Evolutionary conservation across 2,113 vertebrate genomes (phyloP).

Genomic region (Verasper variegatus): DNA sequence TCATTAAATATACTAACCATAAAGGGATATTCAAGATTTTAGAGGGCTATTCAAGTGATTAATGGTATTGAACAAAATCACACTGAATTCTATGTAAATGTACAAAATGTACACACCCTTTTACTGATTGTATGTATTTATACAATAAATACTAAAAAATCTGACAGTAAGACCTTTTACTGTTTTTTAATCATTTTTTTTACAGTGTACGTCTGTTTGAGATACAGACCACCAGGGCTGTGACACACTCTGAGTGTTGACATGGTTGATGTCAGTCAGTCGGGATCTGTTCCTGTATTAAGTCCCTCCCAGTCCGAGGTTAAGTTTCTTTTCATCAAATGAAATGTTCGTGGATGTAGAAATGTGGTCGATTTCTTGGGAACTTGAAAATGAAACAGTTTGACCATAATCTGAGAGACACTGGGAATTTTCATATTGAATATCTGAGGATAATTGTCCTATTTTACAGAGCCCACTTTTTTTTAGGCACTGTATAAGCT

Average conservation of each 20-base stretch:
- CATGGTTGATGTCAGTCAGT: conserved; percentile 56
- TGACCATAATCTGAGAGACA: conserved; percentile 5
- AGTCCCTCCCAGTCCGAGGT: conserved; percentile 3
- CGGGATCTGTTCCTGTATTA: conserved; percentile 32
- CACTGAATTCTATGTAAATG: no score
- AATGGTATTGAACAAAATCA: no score
- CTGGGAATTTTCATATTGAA: conserved; percentile 17
- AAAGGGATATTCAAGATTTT: no score
- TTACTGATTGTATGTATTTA: no score
- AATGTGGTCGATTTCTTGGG: background rate
- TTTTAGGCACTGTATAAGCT: conserved; percentile 27
- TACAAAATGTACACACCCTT: no score
- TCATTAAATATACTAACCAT: background rate
- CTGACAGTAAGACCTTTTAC: no score
- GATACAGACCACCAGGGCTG: conserved; percentile 67
- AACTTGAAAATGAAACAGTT: conserved; percentile 16
- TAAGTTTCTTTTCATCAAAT: background rate
- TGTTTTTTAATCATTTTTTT: background rate
- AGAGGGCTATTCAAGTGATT: no score
- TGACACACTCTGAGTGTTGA: conserved; percentile 52
- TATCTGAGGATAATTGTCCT: conserved; percentile 34
- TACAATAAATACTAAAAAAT: no score
- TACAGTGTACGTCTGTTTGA: conserved; percentile 48
- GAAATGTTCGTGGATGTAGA: background rate
- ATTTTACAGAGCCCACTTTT: conserved; percentile 34